Evolutionary conservation across 2,113 vertebrate species (phyloP).

Genomic region (Isurus oxyrinchus): DNA sequence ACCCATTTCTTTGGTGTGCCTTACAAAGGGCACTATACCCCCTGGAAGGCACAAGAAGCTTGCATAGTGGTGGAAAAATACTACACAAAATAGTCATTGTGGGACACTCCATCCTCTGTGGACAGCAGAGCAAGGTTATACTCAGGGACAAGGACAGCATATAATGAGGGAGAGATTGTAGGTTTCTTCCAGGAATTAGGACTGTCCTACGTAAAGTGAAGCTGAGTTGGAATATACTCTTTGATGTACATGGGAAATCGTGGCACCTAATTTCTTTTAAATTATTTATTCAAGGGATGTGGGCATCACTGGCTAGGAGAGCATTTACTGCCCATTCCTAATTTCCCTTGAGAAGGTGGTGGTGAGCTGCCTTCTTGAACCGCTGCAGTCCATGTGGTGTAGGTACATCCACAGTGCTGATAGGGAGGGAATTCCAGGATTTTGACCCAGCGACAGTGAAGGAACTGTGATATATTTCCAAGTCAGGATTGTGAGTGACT

Average conservation of each 20-base stretch:
- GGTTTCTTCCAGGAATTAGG: not conserved
- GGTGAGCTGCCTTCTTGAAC: too few species aligned
- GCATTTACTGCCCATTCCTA: too few species aligned
- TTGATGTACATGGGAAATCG: not conserved
- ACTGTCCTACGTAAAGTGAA: not conserved
- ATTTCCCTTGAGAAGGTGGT: too few species aligned
- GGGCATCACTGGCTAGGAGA: too few species aligned
- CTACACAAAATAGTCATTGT: not conserved
- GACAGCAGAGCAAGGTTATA: not conserved
- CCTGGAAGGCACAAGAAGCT: not conserved
- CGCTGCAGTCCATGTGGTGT: too few species aligned
- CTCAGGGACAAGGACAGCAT: not conserved
- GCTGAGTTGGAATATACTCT: not conserved
- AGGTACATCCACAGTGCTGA: too few species aligned
- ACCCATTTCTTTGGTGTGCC: not conserved
- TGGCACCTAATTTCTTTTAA: not conserved
- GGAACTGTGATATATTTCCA: too few species aligned
- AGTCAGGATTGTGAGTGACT: too few species aligned
- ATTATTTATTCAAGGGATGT: too few species aligned
- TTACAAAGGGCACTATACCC: not conserved
- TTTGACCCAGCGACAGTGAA: too few species aligned
- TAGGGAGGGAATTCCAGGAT: too few species aligned
- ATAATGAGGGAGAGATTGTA: not conserved
- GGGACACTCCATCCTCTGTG: not conserved
- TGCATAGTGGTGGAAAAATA: not conserved